Conservation (phyloP, 2,113 vertebrate species). For the Scopus umbretta region DNA sequence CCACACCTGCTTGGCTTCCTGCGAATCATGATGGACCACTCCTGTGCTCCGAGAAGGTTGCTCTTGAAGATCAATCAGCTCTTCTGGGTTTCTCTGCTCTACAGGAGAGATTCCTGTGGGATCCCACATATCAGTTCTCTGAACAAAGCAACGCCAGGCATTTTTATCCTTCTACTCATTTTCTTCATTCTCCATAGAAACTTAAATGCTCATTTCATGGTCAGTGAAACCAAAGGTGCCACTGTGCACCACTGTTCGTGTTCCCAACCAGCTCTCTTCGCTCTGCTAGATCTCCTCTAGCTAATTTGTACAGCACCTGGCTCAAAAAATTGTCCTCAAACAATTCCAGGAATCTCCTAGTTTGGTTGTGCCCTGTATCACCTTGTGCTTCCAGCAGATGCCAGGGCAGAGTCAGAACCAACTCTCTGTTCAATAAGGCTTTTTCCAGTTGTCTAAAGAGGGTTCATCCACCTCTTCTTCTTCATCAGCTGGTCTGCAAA, state of each 20-base stretch:
- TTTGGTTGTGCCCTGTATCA: background rate
- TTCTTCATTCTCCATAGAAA: background rate
- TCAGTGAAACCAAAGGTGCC: background rate
- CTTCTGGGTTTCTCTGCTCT: background rate
- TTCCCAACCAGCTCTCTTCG: background rate
- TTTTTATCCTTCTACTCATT: background rate
- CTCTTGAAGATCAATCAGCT: background rate
- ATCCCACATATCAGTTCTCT: too few relatives aligned
- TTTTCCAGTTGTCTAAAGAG: background rate
- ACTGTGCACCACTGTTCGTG: too few relatives aligned
- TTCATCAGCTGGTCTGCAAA: background rate
- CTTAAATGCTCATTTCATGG: background rate
- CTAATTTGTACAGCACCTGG: background rate
- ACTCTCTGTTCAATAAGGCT: background rate
- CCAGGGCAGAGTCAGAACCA: background rate
- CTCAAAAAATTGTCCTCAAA: background rate
- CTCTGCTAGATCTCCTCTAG: background rate
- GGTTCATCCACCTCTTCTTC: background rate
- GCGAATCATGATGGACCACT: accelerated
- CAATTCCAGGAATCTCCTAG: background rate
- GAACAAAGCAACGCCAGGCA: background rate
- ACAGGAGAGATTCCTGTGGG: background rate
- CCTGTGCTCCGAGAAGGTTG: background rate
- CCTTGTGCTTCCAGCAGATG: background rate
- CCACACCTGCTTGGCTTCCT: background rate